Evolutionary conservation across 2,797 vertebrate genomes (phyloP).

Genomic region (Amblyraja radiata): DNA sequence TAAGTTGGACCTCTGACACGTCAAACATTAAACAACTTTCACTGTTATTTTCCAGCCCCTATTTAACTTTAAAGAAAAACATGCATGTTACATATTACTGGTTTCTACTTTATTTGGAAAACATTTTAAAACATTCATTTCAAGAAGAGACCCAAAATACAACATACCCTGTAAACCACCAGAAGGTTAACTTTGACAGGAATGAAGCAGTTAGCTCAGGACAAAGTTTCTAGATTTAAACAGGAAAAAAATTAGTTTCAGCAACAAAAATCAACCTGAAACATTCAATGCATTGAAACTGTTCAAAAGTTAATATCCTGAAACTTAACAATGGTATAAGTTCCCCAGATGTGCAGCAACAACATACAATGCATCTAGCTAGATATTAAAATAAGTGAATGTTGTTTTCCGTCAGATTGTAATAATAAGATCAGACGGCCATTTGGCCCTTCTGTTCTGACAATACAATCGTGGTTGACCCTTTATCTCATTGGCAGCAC

Average conservation of each 20-base stretch:
- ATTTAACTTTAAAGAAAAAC: not conserved
- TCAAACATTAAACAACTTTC: not conserved
- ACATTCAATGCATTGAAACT: not conserved
- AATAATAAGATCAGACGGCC: not conserved
- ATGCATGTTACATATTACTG: not conserved
- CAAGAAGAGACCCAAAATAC: not conserved
- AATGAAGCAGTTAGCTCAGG: slow-evolving; percentile 81
- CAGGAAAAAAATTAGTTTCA: slow-evolving; percentile 41
- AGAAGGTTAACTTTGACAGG: slow-evolving; percentile 87
- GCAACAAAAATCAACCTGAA: not conserved
- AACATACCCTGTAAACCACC: slow-evolving; percentile 89
- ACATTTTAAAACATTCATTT: not conserved
- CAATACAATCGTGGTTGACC: too few relatives aligned
- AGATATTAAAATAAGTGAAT: not conserved
- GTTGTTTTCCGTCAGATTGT: not conserved
- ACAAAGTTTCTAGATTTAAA: slow-evolving; percentile 76
- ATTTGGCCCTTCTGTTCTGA: too few relatives aligned
- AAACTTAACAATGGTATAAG: not conserved
- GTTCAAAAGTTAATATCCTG: not conserved
- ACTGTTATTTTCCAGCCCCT: not conserved
- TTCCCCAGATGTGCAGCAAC: not conserved
- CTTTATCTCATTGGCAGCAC: too few relatives aligned
- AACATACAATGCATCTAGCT: not conserved
- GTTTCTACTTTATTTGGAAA: not conserved
- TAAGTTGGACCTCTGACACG: not conserved